phyloP scores from a whole-genome alignment of 2,113 vertebrate species.

The Triplophysa siluroides region DNA sequence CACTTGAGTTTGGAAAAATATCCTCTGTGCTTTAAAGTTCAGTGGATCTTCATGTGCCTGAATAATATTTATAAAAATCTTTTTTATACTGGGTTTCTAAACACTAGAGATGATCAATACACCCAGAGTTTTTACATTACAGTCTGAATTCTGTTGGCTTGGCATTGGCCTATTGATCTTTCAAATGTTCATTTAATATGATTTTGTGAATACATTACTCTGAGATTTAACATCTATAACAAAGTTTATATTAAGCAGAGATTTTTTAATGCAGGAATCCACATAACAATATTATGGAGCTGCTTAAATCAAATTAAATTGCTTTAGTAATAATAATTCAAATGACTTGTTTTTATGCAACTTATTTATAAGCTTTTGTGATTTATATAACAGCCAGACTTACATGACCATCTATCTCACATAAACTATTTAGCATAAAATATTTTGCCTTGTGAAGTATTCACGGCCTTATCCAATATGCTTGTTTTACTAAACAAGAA shows the following conservation, averaged over 20 bases:
- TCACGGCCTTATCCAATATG: no score
- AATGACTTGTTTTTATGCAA: background rate
- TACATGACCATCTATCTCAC: no score
- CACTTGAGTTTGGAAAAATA: background rate
- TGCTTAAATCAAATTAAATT: background rate
- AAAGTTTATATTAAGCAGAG: background rate
- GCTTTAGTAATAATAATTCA: background rate
- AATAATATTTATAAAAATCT: background rate
- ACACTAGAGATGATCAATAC: background rate
- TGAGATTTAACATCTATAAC: background rate
- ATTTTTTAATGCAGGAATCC: background rate
- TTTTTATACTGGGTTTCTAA: background rate
- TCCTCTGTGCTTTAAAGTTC: constrained; percentile 8
- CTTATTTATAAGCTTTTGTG: no score
- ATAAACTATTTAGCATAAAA: background rate
- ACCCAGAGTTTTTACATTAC: background rate
- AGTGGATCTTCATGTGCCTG: constrained; percentile 1
- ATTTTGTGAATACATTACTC: background rate
- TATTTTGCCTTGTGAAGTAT: background rate
- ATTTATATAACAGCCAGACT: no score
- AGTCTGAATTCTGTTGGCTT: background rate
- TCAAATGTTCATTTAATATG: no score
- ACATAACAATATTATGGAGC: background rate
- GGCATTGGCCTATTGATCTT: background rate
- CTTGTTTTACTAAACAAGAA: no score